Conservation (phyloP, 2,888 invertebrate genomes). For the Caenorhabditis sinica region DNA sequence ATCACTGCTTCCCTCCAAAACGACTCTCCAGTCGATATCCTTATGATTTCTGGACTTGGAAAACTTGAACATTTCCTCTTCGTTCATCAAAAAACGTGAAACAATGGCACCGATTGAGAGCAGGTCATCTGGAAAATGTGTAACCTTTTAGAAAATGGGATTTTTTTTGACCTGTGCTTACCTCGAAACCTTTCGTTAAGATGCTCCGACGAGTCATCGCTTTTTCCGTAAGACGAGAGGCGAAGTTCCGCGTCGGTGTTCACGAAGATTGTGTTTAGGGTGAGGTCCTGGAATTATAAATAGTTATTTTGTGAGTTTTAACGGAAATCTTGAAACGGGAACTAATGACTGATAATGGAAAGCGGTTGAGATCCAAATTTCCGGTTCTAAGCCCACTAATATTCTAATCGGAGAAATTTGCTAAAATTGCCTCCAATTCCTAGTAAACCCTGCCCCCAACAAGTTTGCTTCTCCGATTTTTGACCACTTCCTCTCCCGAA, state of each 20-base stretch:
- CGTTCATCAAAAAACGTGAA: constrained; percentile 67
- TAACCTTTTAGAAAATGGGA: constrained; percentile 1
- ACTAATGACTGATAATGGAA: neutral
- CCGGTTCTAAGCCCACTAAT: neutral
- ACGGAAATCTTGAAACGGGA: neutral
- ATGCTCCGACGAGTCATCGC: constrained; percentile 63
- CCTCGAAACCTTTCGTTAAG: constrained; percentile 58
- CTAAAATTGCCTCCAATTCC: no score
- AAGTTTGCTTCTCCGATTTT: constrained; percentile 8
- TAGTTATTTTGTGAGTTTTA: no score
- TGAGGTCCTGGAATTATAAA: constrained; percentile 61
- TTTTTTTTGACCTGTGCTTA: constrained; percentile 1
- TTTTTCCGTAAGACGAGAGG: constrained; percentile 62
- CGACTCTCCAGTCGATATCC: constrained; percentile 63
- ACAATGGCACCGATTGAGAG: constrained; percentile 66
- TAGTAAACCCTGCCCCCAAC: no score
- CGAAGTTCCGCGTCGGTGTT: constrained; percentile 67
- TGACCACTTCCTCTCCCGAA: constrained; percentile 8
- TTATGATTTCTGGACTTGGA: constrained; percentile 65
- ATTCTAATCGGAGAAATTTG: neutral
- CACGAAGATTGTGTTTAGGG: constrained; percentile 60
- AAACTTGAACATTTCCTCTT: constrained; percentile 65
- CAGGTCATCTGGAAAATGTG: constrained; percentile 62
- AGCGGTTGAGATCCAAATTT: no score
- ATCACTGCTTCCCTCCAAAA: constrained; percentile 64